A percentile compares a stretch with the other conserved stretches of the same genome.
phyloP scores from a whole-genome alignment of 2,888 invertebrate species.

The Drosophila mulleri region DNA sequence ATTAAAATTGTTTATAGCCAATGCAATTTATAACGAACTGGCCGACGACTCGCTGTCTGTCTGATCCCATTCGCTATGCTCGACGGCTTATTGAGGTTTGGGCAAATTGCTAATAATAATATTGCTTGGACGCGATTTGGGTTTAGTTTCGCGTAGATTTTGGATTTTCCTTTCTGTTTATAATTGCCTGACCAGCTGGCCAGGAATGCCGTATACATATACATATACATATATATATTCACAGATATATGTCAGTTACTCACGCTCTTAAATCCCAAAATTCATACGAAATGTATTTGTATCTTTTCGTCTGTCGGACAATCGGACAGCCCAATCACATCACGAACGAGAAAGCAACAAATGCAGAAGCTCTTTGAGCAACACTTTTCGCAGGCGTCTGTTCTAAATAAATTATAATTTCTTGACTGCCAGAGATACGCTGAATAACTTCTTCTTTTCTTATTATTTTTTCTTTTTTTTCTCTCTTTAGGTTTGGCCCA shows the following conservation, averaged over 20 bases:
- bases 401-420: slow-evolving; percentile 80
- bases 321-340: slow-evolving; percentile 44
- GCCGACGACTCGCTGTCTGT: slow-evolving; percentile 10
- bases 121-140: slow-evolving; percentile 39
- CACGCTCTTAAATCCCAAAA: slow-evolving; percentile 68
- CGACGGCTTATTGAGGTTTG: slow-evolving; percentile 37
- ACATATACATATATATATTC: not conserved
- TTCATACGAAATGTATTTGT: slow-evolving; percentile 70
- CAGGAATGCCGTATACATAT: slow-evolving; percentile 31
- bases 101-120: slow-evolving; percentile 29
- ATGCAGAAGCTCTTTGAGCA: slow-evolving; percentile 69
- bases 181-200: slow-evolving; percentile 57
- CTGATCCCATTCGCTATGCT: slow-evolving; percentile 67
- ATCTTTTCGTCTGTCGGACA: slow-evolving; percentile 37
- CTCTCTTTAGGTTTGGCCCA: slow-evolving; percentile 45
- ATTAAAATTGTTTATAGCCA: slow-evolving; percentile 52
- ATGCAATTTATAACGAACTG: slow-evolving; percentile 52
- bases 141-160: slow-evolving; percentile 55
- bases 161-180: slow-evolving; percentile 45
- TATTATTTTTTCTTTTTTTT: not conserved
- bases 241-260: slow-evolving; percentile 58
- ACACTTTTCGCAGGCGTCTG: slow-evolving; percentile 52
- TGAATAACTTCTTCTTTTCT: slow-evolving; percentile 62
- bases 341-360: slow-evolving; percentile 23
- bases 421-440: slow-evolving; percentile 57